These are phyloP conservation scores for Campodea augens DNA, from an alignment of 1,140 invertebrate genomes.

Conservation along the genomic window DNA sequence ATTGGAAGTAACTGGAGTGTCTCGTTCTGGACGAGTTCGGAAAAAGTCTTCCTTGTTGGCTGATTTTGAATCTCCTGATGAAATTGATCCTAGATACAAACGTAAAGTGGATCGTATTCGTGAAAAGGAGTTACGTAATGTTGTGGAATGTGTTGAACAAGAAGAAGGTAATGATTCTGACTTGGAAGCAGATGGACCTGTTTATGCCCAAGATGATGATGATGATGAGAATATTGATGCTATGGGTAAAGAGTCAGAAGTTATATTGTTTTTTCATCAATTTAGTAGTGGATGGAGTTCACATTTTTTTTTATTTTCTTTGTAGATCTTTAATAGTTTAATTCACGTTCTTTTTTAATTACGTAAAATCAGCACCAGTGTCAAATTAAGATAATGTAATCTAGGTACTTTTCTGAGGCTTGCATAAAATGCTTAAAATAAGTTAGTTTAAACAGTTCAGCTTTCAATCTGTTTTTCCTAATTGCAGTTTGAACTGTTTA, in stretches of 20 bases:
- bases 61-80: slow-evolving; percentile 78
- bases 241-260: slow-evolving; percentile 20
- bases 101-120: slow-evolving; percentile 22
- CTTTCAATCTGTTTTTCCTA: no score
- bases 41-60: slow-evolving; percentile 88
- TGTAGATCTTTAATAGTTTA: no score
- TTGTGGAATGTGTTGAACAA: background rate
- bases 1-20: slow-evolving; percentile 63
- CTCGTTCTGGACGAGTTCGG: slow-evolving; percentile 64
- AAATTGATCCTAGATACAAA: slow-evolving; percentile 30
- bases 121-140: background rate
- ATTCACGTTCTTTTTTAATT: no score
- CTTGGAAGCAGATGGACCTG: slow-evolving; percentile 5
- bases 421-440: no score
- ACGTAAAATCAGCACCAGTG: no score
- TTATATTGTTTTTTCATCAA: slow-evolving; percentile 9
- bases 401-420: no score
- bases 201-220: slow-evolving; percentile 9
- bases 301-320: no score
- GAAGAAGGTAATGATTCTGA: background rate
- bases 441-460: no score
- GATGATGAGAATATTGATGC: slow-evolving; percentile 18
- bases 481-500: no score
- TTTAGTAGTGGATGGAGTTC: no score
- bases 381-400: no score